Evolutionary conservation across 2,888 invertebrate genomes (phyloP).

Genomic region (Trissonchulus latispiculum): DNA sequence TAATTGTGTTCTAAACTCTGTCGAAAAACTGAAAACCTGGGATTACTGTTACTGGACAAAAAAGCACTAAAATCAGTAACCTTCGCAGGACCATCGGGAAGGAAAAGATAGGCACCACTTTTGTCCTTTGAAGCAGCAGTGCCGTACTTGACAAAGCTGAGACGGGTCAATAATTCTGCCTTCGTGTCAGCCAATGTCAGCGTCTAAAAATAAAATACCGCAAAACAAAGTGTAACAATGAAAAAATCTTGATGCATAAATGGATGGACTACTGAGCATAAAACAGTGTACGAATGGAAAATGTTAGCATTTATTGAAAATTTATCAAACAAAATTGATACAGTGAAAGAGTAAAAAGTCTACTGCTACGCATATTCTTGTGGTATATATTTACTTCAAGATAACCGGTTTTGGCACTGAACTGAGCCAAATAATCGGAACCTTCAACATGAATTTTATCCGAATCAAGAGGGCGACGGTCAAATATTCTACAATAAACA

Average conservation of each 20-base stretch:
- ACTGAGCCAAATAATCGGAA: conserved; percentile 33
- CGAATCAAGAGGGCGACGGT: background rate
- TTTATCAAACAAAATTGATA: too few relatives aligned
- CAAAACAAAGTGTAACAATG: too few relatives aligned
- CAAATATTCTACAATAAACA: too few relatives aligned
- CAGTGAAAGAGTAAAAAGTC: too few relatives aligned
- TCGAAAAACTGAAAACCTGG: too few relatives aligned
- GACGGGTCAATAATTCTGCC: background rate
- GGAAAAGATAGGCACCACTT: conserved; percentile 90
- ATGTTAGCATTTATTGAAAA: too few relatives aligned
- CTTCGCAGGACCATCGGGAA: conserved; percentile 75
- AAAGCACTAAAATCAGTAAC: conserved; percentile 3
- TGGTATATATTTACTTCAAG: conserved; percentile 41
- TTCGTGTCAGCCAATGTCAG: background rate
- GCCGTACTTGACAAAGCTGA: conserved; percentile 57
- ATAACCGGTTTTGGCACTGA: conserved; percentile 38
- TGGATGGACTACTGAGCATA: too few relatives aligned
- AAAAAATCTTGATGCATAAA: too few relatives aligned
- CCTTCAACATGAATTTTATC: conserved; percentile 31
- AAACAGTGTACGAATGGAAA: too few relatives aligned
- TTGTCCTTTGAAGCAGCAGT: conserved; percentile 50
- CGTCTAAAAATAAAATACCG: background rate
- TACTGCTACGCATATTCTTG: too few relatives aligned
- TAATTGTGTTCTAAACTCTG: too few relatives aligned
- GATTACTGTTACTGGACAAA: too few relatives aligned